Evolutionary conservation across 2,113 vertebrate species (phyloP), one percentile per base, ranked within the genome.

Genomic region (Passer domesticus): DNA sequence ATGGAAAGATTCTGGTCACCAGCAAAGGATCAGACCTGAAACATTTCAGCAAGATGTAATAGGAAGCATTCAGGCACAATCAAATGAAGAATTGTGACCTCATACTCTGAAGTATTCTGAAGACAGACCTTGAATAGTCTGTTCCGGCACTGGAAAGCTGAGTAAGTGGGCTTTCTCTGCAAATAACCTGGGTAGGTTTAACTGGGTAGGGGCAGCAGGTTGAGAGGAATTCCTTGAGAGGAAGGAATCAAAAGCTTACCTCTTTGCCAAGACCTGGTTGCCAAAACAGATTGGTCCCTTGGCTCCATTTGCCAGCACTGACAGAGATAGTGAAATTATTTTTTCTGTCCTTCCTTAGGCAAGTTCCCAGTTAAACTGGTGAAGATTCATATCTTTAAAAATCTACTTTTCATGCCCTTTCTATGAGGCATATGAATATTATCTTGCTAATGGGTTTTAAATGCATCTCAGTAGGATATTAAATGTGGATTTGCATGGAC

Each of bases 391-490:
- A 47, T 66, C 55, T 84, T 81, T 69, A 49, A 92, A 97, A 95
- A 90, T 77, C 43, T 50, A 46, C 8, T 95, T 92, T 89, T 56
- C 66, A 62, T 83, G 78, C 74, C 75, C 75, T 93, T 97, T 90
- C 60, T 74, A 49, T 74, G 68, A 88, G 79, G 63, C 82, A 86
- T 91, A 74, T 77, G 74, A 93, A 86, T 85, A 91, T 88, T 83
- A 86, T 81, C 59, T 77, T 88, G 35, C 79, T 95, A 90, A 93
- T 92, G 52, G 43, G 11, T 90, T 96, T 95, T 90, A 92, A 95
- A 95, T 86, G 72, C 59, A 93, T 96, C 90, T 95, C 93, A 88
- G 64, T 88, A 90, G 91, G 83, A 76, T 95, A 96, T 78, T 92
- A 92, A 95, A 95, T 67, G 73, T 44, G 22, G 90, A 95, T 94